phyloP scores from a whole-genome alignment of 2,797 vertebrate genomes.

The Syngnathus acus region DNA sequence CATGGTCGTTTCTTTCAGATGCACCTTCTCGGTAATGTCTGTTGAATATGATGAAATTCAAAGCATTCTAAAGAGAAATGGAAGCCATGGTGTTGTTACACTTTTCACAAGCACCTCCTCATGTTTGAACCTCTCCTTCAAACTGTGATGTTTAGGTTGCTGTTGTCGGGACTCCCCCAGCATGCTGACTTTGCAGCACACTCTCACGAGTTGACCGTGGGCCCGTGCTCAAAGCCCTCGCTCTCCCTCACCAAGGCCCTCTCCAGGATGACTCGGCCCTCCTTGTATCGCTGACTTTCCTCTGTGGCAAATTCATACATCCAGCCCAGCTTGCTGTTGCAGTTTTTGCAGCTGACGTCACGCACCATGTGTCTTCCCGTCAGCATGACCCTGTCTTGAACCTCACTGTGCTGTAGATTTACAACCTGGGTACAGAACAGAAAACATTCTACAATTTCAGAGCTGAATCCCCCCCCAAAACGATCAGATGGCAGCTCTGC shows the following conservation, averaged over 20 bases:
- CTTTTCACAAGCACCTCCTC: conserved; percentile 5
- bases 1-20: not conserved
- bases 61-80: conserved; percentile 16
- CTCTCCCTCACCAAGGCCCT: conserved; percentile 92
- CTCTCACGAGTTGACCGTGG: conserved; percentile 85
- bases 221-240: conserved; percentile 90
- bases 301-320: conserved; percentile 98
- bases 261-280: conserved; percentile 93
- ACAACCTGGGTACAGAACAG: conserved; percentile 74
- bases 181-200: conserved; percentile 15
- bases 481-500: not conserved
- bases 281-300: conserved; percentile 97
- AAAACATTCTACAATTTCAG: not conserved
- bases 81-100: conserved; percentile 18
- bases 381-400: conserved; percentile 95
- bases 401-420: conserved; percentile 94
- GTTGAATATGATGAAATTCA: conserved; percentile 10
- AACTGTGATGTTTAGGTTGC: conserved; percentile 27
- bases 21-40: not conserved
- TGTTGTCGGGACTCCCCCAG: conserved; percentile 27
- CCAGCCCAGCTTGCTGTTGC: conserved; percentile 97
- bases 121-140: conserved; percentile 15
- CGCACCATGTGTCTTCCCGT: conserved; percentile 97
- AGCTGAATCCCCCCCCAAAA: not conserved
- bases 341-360: conserved; percentile 98